Evolutionary conservation across 92 coral and sea anemone species (phyloP).

Genomic region (Umimayanthus kanabou): DNA sequence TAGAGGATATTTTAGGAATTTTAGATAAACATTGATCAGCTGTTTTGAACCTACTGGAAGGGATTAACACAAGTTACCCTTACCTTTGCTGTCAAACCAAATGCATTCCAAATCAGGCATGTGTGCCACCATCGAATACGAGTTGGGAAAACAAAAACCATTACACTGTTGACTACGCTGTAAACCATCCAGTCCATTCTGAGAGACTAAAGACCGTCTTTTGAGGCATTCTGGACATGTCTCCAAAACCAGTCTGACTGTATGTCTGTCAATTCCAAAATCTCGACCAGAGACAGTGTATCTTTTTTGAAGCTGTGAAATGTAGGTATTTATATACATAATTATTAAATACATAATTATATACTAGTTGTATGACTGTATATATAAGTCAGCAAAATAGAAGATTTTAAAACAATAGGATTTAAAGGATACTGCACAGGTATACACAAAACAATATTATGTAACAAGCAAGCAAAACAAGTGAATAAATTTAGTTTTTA

Average conservation of each 20-base stretch:
- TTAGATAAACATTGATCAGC: background rate
- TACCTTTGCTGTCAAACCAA: constrained; percentile 96
- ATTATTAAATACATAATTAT: no score
- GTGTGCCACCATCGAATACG: constrained; percentile 88
- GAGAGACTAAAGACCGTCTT: constrained; percentile 27
- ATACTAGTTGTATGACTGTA: no score
- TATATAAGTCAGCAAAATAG: no score
- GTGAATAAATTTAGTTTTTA: no score
- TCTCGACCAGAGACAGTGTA: constrained; percentile 79
- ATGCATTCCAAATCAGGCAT: constrained; percentile 84
- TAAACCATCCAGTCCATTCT: constrained; percentile 15
- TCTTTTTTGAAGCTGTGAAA: constrained; percentile 73
- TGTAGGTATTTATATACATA: no score
- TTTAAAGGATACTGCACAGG: no score
- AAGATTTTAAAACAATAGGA: no score
- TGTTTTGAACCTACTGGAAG: background rate
- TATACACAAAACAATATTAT: no score
- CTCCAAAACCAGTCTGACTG: constrained; percentile 65
- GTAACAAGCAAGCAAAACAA: no score
- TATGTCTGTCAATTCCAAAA: constrained; percentile 80
- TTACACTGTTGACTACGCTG: constrained; percentile 45
- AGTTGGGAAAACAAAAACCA: constrained; percentile 53
- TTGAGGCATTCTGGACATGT: constrained; percentile 72
- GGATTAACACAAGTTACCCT: background rate
- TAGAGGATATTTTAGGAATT: no score